phyloP scores from a whole-genome alignment of 2,113 vertebrate genomes.

The Cygnus buccinator region DNA sequence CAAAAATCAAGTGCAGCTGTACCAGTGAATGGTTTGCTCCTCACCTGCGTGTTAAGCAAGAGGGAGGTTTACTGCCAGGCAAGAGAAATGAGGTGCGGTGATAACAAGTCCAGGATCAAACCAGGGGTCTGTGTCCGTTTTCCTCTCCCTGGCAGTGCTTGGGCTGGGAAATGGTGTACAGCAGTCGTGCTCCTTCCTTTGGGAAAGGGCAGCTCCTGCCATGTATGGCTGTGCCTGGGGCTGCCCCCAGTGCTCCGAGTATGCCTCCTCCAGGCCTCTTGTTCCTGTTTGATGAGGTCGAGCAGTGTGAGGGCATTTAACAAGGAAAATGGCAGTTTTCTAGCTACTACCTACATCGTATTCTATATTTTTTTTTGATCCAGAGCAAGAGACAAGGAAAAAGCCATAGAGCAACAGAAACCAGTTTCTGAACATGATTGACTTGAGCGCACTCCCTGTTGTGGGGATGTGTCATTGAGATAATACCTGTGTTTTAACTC shows the following conservation, averaged over 20 bases:
- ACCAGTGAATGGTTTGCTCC: fast-evolving
- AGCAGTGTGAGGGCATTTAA: background rate
- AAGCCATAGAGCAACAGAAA: background rate
- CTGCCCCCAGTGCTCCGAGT: too few species aligned
- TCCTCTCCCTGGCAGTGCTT: background rate
- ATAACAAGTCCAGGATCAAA: background rate
- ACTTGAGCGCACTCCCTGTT: background rate
- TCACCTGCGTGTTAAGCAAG: fast-evolving
- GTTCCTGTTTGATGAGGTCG: fast-evolving
- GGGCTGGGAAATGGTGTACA: fast-evolving
- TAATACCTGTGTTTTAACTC: constrained; percentile 50
- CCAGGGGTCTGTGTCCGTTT: fast-evolving
- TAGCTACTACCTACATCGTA: background rate
- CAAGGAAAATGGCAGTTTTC: background rate
- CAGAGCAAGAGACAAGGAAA: background rate
- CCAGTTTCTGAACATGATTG: background rate
- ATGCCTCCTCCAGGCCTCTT: background rate
- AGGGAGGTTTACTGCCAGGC: background rate
- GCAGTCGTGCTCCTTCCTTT: background rate
- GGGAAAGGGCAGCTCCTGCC: background rate
- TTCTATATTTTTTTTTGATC: background rate
- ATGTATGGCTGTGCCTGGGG: background rate
- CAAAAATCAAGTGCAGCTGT: fast-evolving
- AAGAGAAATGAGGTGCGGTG: fast-evolving
- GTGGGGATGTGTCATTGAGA: background rate